phyloP scores from a whole-genome alignment of 2,113 vertebrate genomes.

The Spea multiplicata region DNA sequence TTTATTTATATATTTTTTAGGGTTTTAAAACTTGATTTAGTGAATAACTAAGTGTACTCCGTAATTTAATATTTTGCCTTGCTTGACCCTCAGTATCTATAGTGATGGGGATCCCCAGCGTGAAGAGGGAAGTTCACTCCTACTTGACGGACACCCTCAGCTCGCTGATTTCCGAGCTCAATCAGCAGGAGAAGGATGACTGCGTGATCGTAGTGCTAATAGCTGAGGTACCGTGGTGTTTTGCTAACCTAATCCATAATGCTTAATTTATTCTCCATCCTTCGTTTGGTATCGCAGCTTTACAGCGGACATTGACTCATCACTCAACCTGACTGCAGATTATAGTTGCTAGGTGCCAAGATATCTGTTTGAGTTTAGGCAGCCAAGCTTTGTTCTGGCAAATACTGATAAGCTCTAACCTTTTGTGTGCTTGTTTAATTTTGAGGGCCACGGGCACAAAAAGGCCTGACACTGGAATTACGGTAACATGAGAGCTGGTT shows the following conservation, averaged over 20 bases:
- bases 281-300: neutral
- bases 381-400: neutral
- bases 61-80: no score
- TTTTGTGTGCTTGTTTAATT: slow-evolving; percentile 12
- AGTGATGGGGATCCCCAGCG: slow-evolving; percentile 96
- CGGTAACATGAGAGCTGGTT: no score
- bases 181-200: slow-evolving; percentile 87
- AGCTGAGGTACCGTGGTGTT: slow-evolving; percentile 76
- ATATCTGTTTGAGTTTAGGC: neutral
- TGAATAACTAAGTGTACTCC: no score
- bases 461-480: neutral
- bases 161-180: slow-evolving; percentile 94
- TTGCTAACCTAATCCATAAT: neutral
- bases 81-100: slow-evolving; percentile 77
- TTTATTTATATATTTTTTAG: no score
- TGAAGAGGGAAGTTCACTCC: slow-evolving; percentile 93
- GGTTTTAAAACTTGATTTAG: no score
- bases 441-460: neutral
- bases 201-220: slow-evolving; percentile 95
- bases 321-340: slow-evolving; percentile 2
- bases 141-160: slow-evolving; percentile 94
- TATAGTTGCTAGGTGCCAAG: neutral
- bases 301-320: slow-evolving; percentile 23
- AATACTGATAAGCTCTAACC: slow-evolving; percentile 18
- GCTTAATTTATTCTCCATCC: neutral